Percentiles rank a stretch among this genome's conserved stretches.
Conservation (phyloP, 2,888 invertebrate species). For the Sinohyriopsis cumingii region DNA sequence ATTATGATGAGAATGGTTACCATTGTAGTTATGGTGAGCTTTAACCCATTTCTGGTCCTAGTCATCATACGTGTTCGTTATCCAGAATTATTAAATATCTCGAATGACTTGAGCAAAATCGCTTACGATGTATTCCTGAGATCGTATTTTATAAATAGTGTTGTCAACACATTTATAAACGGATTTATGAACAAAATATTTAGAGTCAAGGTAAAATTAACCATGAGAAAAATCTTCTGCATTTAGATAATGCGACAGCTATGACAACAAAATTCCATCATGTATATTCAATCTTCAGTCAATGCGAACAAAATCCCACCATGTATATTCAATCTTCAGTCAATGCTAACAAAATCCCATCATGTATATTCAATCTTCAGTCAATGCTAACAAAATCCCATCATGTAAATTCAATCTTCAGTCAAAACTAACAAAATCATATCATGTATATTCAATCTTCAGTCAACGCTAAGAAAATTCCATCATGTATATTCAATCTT, state of each 20-base stretch:
- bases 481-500: no score
- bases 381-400: no score
- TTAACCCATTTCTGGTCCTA: conserved; percentile 30
- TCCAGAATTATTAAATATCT: conserved; percentile 13
- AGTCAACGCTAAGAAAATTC: no score
- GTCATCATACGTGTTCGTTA: conserved; percentile 30
- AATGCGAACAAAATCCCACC: no score
- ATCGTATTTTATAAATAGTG: conserved; percentile 36
- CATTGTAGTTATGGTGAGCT: conserved; percentile 33
- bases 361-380: no score
- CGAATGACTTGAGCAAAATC: conserved; percentile 17
- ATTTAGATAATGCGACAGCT: background rate
- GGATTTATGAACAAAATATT: conserved; percentile 35
- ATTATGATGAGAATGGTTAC: conserved; percentile 40
- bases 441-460: no score
- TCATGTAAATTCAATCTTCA: no score
- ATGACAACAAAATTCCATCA: no score
- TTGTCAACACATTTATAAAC: conserved; percentile 36
- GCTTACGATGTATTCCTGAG: conserved; percentile 26
- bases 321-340: no score
- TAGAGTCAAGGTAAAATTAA: conserved; percentile 22
- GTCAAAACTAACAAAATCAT: no score
- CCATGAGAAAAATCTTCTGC: conserved; percentile 20
- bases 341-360: no score
- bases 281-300: no score